Percentiles rank a stretch among this genome's conserved stretches.
These are phyloP conservation scores for Leucophenga varia DNA, from an alignment of 1,140 invertebrate species.

Conservation along the genomic window DNA sequence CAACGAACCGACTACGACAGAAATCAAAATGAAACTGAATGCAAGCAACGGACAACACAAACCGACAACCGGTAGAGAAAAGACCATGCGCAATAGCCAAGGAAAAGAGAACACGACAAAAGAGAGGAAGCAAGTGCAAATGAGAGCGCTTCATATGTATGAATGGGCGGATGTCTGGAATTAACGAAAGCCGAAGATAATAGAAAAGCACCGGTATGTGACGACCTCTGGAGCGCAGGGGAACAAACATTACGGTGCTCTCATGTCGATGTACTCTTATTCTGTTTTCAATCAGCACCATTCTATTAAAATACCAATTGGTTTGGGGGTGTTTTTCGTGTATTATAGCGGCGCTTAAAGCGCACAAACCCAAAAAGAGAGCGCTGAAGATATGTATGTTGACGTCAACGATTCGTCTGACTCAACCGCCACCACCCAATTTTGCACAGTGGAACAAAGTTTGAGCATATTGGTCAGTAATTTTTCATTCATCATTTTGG, in stretches of 20 bases:
- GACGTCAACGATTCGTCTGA: constrained; percentile 31
- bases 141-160: constrained; percentile 22
- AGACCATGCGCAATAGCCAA: constrained; percentile 17
- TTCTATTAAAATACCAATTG: constrained; percentile 32
- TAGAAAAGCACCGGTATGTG: constrained; percentile 41
- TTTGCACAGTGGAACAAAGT: constrained; percentile 46
- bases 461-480: constrained; percentile 27
- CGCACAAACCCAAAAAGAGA: constrained; percentile 12
- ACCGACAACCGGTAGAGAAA: constrained; percentile 25
- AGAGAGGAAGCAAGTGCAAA: constrained; percentile 9
- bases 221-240: constrained; percentile 12
- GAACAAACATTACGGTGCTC: constrained; percentile 20
- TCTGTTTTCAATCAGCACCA: too few species aligned
- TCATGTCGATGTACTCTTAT: constrained; percentile 4
- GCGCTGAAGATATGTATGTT: constrained; percentile 3
- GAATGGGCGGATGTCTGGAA: constrained; percentile 30
- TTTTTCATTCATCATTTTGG: constrained; percentile 42
- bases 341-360: constrained; percentile 9
- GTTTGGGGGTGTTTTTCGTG: constrained; percentile 35
- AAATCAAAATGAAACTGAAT: constrained; percentile 47
- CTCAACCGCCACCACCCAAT: constrained; percentile 46
- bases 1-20: constrained; percentile 38
- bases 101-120: constrained; percentile 14
- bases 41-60: constrained; percentile 28
- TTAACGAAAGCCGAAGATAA: constrained; percentile 23